Conservation (phyloP, 1,140 invertebrate species). For the Conus ventricosus region DNA sequence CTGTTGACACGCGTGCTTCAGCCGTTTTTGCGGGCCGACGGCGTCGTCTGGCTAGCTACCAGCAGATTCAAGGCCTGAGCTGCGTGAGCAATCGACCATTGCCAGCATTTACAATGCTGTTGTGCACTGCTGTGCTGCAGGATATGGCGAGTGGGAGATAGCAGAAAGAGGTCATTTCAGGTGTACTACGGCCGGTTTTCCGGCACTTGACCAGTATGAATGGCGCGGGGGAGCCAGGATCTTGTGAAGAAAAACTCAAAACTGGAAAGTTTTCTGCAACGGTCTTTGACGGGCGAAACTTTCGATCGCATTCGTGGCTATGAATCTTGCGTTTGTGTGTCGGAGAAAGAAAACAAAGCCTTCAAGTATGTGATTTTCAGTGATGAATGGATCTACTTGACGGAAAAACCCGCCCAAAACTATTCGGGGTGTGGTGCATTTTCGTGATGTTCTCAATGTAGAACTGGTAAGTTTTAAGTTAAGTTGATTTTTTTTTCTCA, state of each 20-base stretch:
- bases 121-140: background rate
- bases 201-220: slow-evolving; percentile 8
- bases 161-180: background rate
- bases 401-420: slow-evolving; percentile 72
- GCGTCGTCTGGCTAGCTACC: background rate
- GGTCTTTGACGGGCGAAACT: slow-evolving; percentile 63
- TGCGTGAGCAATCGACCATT: background rate
- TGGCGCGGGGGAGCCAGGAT: slow-evolving; percentile 48
- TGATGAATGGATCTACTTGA: slow-evolving; percentile 72
- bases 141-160: background rate
- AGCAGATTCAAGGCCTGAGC: background rate
- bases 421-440: slow-evolving; percentile 59
- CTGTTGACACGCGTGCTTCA: background rate
- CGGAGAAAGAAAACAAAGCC: slow-evolving; percentile 70
- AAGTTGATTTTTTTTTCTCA: too few species aligned
- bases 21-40: background rate
- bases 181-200: background rate
- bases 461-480: slow-evolving; percentile 67
- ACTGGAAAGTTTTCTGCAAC: slow-evolving; percentile 71
- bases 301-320: slow-evolving; percentile 72
- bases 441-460: slow-evolving; percentile 70
- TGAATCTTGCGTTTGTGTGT: slow-evolving; percentile 72
- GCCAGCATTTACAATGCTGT: background rate
- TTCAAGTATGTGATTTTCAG: slow-evolving; percentile 71
- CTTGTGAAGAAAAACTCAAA: slow-evolving; percentile 68